Base-by-base conservation (phyloP, 2,113 vertebrate species). In the Cyanoliseus patagonus region DNA sequence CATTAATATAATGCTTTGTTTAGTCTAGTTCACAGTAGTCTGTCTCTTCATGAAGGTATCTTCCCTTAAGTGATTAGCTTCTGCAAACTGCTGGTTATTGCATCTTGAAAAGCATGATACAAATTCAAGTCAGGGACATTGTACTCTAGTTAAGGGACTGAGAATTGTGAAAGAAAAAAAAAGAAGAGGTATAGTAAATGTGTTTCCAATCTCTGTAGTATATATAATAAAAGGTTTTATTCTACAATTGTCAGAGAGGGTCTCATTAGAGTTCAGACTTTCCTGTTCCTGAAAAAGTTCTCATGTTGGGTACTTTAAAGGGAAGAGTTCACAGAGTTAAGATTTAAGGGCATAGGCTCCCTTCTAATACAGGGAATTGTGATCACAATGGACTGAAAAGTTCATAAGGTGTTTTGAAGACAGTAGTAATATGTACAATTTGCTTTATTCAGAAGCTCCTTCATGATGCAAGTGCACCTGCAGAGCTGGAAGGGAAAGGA, bases 341-440 rank as follows among this genome's bases (percentile, higher is more conserved):
- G 96, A 95, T 95, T 91, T 95, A 91, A 95, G 94, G 94, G 89
- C 90, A 96, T 30, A 73, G 87, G 95, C 89, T 94, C 70, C 90
- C 96, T 96, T 94, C 94, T 94, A 92, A 88, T 97, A 80, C 87
- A 77, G 87, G 59, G 92, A 95, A 88, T 93, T 91, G 87, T 92
- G 96, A 94, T 97, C 89, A 97, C 94, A 95, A 92, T 94, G 89
- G 84, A 91, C 89, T 76, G 77, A 87, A 95, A 97, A 73, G 94
- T 97, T 97, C 95, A 94, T 95, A 95, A 95, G 94, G 86, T 94
- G 10, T 96, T 97, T 97, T 95, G 96, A 96, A 94, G 91, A 77
- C 84, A 62, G 81, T 92, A 95, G 81, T 95, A 68, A 95, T 91
- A 84, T 91, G 93, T 96, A 94, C 94, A 95, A 73, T 91, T 95